phyloP scores from a whole-genome alignment of 2,113 vertebrate genomes.

The Holacanthus passer region DNA sequence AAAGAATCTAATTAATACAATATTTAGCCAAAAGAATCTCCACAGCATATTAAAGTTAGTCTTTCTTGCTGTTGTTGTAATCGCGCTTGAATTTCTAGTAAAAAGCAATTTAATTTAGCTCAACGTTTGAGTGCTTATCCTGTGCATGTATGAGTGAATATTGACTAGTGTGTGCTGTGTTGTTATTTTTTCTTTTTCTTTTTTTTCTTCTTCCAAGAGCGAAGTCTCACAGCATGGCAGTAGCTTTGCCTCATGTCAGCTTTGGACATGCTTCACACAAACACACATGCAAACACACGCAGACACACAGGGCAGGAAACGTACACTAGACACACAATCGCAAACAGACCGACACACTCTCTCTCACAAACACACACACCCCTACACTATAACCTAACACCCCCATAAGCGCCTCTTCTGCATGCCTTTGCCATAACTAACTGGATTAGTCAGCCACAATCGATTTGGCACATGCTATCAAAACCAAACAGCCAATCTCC shows the following conservation, averaged over 20 bases:
- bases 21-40: slow-evolving; percentile 32
- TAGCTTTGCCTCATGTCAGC: slow-evolving; percentile 67
- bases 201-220: slow-evolving; percentile 32
- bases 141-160: slow-evolving; percentile 23
- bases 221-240: slow-evolving; percentile 59
- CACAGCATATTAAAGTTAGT: slow-evolving; percentile 33
- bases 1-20: slow-evolving; percentile 51
- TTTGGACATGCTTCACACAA: slow-evolving; percentile 70
- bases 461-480: slow-evolving; percentile 82
- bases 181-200: slow-evolving; percentile 20
- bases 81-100: slow-evolving; percentile 3
- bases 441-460: slow-evolving; percentile 83
- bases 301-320: slow-evolving; percentile 38
- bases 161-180: slow-evolving; percentile 35
- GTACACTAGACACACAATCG: slow-evolving; percentile 41
- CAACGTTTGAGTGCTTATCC: slow-evolving; percentile 14
- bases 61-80: slow-evolving; percentile 20
- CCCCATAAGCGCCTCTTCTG: slow-evolving; percentile 78
- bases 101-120: slow-evolving; percentile 9
- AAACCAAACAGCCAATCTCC: slow-evolving; percentile 79
- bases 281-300: slow-evolving; percentile 49
- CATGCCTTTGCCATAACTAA: slow-evolving; percentile 82
- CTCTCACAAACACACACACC: slow-evolving; percentile 36
- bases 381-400: slow-evolving; percentile 72
- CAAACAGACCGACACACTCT: slow-evolving; percentile 16